Base-by-base conservation (phyloP, 2,797 vertebrate genomes). In the Platyrinchus mystaceus region DNA sequence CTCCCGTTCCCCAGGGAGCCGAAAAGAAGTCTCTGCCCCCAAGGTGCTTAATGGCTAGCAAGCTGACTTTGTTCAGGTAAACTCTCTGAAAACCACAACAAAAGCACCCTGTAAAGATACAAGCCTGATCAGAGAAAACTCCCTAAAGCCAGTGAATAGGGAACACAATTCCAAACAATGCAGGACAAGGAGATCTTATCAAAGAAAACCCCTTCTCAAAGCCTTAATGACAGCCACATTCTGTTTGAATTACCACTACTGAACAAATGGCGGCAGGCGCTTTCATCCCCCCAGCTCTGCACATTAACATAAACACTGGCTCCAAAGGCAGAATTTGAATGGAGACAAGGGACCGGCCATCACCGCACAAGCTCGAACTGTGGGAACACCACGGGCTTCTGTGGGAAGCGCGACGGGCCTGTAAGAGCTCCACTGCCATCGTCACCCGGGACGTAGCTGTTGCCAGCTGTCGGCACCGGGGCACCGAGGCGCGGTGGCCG, bases 141-240 rank as follows among this genome's bases (percentile, higher is more conserved):
- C 95, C 95, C 96, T 95, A 79, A 92, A 96, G 97, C 93, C 91
- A 67, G 94, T 97, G 97, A 98, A 98, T 97, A 96, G 96, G 56
- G 94, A 97, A 97, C 98, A 98, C 96, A 96, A 52, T 84, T 77
- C 46, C 95, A 96, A 97, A 98, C 97, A 98, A 98, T 98, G 97
- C 93, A 67, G 95, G 97, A 98, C 98, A 98, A 98, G 98, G 90
- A 95, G 97, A 98, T 98, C 97, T 98, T 98, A 98, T 98, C 98
- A 98, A 98, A 98, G 97, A 97, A 97, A 97, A 96, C 84, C 86
- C 95, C 93, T 90, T 97, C 97, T 98, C 97, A 97, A 96, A 97
- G 96, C 97, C 97, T 95, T 97, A 96, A 98, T 97, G 97, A 97
- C 97, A 96, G 96, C 91, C 88, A 92, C 97, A 97, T 97, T 98